phyloP scores from a whole-genome alignment of 1,140 invertebrate genomes.

The Arctopsyche grandis region DNA sequence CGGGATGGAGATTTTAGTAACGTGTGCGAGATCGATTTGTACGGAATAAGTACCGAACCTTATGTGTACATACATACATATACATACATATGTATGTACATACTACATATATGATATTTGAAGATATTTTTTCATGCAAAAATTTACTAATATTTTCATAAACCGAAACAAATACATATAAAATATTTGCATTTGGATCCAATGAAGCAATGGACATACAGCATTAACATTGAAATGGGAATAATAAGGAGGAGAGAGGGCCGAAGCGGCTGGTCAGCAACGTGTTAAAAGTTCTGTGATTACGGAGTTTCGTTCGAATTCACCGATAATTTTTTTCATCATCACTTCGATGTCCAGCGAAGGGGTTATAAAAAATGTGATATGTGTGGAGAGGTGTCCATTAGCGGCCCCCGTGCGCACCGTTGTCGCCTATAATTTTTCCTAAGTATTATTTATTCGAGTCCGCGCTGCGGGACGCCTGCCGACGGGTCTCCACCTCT shows the following conservation, averaged over 20 bases:
- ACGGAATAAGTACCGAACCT: no score
- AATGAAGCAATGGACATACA: no score
- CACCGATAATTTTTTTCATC: slow-evolving; percentile 12
- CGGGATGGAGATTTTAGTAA: no score
- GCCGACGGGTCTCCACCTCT: slow-evolving; percentile 22
- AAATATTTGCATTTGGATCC: no score
- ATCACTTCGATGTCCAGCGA: neutral
- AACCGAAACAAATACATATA: no score
- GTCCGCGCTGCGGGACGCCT: slow-evolving; percentile 16
- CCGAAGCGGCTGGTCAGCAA: neutral
- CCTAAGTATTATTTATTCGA: slow-evolving; percentile 38
- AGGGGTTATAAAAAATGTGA: slow-evolving; percentile 34
- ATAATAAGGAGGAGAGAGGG: no score
- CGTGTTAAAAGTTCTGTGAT: slow-evolving; percentile 1
- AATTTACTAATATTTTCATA: neutral
- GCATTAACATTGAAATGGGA: no score
- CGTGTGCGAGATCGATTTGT: no score
- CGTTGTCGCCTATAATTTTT: slow-evolving; percentile 35
- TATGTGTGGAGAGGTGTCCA: slow-evolving; percentile 35
- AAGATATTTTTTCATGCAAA: neutral
- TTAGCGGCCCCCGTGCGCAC: slow-evolving; percentile 33
- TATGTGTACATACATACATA: neutral
- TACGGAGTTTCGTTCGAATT: slow-evolving; percentile 1
- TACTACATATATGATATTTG: neutral
- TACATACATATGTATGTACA: neutral